A percentile compares a stretch with the other conserved stretches of the same genome.
Conservation (phyloP, 2,888 invertebrate genomes). For the Heterodera filipjevi region DNA sequence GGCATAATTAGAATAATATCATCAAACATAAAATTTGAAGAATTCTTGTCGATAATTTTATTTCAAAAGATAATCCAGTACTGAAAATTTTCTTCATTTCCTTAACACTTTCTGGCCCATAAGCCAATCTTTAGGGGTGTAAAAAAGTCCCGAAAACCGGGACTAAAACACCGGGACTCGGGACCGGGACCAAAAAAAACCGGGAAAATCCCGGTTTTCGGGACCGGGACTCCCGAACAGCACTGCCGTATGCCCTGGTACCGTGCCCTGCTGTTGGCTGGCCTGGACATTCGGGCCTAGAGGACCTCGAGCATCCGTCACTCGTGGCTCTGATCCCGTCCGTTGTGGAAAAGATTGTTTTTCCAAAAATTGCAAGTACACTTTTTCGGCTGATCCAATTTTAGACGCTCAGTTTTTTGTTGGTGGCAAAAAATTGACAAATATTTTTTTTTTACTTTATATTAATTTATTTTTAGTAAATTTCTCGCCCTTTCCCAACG, state of each 20-base stretch:
- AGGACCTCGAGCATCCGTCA: conserved; percentile 73
- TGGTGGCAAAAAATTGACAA: background rate
- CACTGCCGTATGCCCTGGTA: conserved; percentile 94
- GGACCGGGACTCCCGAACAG: no score
- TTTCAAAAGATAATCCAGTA: no score
- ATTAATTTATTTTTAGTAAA: background rate
- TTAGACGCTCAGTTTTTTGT: background rate
- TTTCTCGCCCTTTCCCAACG: background rate
- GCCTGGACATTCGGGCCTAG: conserved; percentile 68
- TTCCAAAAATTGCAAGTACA: conserved; percentile 84
- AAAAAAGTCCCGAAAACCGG: no score
- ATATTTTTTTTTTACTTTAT: background rate
- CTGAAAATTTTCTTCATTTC: no score
- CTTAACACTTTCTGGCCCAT: no score
- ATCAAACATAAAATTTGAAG: no score
- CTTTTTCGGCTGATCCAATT: conserved; percentile 33
- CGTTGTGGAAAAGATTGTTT: conserved; percentile 82
- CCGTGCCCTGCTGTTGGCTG: conserved; percentile 76
- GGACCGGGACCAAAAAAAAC: no score
- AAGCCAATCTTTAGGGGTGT: no score
- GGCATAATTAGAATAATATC: no score
- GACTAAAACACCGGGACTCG: no score
- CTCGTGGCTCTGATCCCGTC: conserved; percentile 79
- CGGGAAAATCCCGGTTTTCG: no score
- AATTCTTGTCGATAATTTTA: no score